phyloP scores from a whole-genome alignment of 2,888 invertebrate species.

The Erannis defoliaria region DNA sequence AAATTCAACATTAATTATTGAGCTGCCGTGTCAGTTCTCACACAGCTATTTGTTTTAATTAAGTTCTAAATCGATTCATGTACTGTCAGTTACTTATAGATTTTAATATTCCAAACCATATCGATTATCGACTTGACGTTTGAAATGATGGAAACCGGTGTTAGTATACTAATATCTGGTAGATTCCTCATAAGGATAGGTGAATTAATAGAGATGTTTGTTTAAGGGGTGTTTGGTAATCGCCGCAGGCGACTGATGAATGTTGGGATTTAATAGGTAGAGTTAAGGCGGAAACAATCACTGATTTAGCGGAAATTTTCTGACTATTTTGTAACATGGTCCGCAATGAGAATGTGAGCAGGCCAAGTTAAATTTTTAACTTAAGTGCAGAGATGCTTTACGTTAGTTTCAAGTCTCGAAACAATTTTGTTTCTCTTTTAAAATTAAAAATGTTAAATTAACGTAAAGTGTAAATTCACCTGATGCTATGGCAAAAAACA shows the following conservation, averaged over 20 bases:
- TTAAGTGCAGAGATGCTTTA: too few species aligned
- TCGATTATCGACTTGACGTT: conserved; percentile 71
- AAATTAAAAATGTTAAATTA: too few species aligned
- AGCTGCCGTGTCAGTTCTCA: conserved; percentile 43
- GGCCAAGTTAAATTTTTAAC: too few species aligned
- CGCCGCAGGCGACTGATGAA: conserved; percentile 74
- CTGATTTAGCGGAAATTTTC: too few species aligned
- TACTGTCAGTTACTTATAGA: conserved; percentile 53
- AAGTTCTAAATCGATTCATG: conserved; percentile 61
- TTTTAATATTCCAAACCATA: conserved; percentile 67
- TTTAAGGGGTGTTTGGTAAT: conserved; percentile 64
- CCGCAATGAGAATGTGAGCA: too few species aligned
- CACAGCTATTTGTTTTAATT: conserved; percentile 63
- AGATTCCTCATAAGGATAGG: conserved; percentile 60
- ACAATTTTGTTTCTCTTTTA: too few species aligned
- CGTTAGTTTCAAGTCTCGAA: too few species aligned
- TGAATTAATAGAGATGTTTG: conserved; percentile 83
- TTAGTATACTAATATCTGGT: conserved; percentile 63
- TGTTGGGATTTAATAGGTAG: conserved; percentile 67
- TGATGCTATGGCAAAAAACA: too few species aligned
- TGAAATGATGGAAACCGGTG: conserved; percentile 75
- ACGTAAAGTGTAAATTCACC: too few species aligned
- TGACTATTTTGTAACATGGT: too few species aligned
- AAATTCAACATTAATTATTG: conserved; percentile 15
- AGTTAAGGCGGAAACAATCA: conserved; percentile 53